Base-by-base conservation (phyloP, 2,888 invertebrate species). In the Drosophila subquinaria region DNA sequence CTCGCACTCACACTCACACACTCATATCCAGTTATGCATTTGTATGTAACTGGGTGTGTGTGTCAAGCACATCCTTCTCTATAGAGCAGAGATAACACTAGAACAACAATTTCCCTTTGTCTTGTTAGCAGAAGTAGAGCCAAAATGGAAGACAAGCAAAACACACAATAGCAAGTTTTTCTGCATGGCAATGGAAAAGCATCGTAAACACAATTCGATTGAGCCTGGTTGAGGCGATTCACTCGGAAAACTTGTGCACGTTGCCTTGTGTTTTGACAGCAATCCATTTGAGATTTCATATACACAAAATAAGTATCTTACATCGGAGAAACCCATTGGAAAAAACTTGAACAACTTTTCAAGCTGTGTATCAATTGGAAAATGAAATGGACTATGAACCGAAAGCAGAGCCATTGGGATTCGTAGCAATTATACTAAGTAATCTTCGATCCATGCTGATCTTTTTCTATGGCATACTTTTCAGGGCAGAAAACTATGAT, bases 1-100 rank as follows among this genome's bases (percentile, higher is more conserved):
- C 23, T 30, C 15, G 50, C 61, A 52, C 11, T 20, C 42, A 57
- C 23, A 15, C 43, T 40, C 47, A 43, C 56, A 30, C 45, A 57
- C 59, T 27, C 42, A 51, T 45, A 43, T 69, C 67, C 70, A 27
- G 48, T 71, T 83, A 77, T 87, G 70, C 65, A 86, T 45, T 36
- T 38, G 47, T 27, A 48, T 81, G 87, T 72, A 77, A 71, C 65
- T 76, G 73, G 69, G 69, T 88, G 62, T 68, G 60, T 65, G 65
- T 78, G 77, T 73, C 67, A 69, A 77, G 87, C 42, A 43, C 68
- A 43, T 67, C 30, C 59, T 59, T 59, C 17, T 48, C 17, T 56
- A 73, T 50, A 47, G 57, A 47, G 30, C 30, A 59, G 35, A 59
- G 79, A 75, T 78, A 75, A 68, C 79, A 73, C 68, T 68, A 67